Conservation (phyloP, 2,113 vertebrate species). For the Halcyon malimbica region DNA sequence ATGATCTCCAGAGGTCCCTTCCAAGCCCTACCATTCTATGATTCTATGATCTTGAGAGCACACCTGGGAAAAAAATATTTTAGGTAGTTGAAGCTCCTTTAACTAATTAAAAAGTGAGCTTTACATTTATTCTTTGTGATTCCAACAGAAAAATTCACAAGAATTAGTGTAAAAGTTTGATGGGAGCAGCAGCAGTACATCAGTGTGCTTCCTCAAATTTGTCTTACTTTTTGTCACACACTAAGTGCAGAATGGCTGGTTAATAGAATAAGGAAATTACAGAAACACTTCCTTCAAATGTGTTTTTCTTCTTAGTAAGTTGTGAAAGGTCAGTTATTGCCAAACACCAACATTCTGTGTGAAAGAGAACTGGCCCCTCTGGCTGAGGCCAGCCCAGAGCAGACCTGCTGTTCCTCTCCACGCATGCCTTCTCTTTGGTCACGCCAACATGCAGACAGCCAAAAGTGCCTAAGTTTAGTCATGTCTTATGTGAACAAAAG, state of each 20-base stretch:
- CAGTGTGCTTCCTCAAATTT: neutral
- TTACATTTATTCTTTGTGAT: neutral
- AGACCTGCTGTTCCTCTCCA: neutral
- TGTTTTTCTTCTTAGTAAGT: neutral
- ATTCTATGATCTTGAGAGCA: neutral
- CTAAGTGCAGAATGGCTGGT: neutral
- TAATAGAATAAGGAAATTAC: slow-evolving; percentile 36
- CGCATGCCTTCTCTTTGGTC: neutral
- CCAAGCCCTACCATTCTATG: too few relatives aligned
- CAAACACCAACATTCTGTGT: neutral
- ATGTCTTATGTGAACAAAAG: neutral
- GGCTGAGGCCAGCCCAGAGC: rapidly evolving
- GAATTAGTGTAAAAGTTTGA: neutral
- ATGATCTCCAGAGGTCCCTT: too few relatives aligned
- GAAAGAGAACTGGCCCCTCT: neutral
- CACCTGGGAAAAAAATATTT: neutral
- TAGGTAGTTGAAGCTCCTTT: neutral
- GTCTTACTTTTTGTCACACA: neutral
- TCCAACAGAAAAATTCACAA: neutral
- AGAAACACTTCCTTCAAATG: slow-evolving; percentile 28
- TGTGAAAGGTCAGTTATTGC: slow-evolving; percentile 62
- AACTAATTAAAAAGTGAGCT: neutral
- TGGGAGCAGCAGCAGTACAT: neutral
- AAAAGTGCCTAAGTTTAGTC: neutral
- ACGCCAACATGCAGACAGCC: neutral